phyloP scores from a whole-genome alignment of 2,113 vertebrate genomes.

The Meleagris gallopavo region DNA sequence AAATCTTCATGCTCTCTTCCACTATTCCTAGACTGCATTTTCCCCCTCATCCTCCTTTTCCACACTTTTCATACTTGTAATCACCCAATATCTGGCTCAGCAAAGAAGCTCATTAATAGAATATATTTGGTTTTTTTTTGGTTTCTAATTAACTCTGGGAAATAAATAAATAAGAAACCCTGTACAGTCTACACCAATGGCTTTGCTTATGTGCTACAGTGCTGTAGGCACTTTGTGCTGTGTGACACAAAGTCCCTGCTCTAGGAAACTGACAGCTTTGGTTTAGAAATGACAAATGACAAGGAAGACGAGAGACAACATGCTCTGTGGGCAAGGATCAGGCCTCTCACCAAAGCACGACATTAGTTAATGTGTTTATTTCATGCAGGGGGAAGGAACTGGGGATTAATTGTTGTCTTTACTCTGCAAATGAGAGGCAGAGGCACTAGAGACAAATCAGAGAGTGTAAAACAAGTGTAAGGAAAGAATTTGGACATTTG shows the following conservation, averaged over 20 bases:
- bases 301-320: not conserved
- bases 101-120: not conserved
- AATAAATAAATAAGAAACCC: not conserved
- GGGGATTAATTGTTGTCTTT: not conserved
- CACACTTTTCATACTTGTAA: not conserved
- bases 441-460: not conserved
- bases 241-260: not conserved
- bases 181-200: not conserved
- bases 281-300: not conserved
- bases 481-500: not conserved
- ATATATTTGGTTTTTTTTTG: not conserved
- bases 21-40: not conserved
- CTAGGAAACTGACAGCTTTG: not conserved
- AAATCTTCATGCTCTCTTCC: not conserved
- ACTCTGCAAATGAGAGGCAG: not conserved
- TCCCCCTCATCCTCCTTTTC: not conserved
- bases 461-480: not conserved
- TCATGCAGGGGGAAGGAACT: not conserved
- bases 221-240: not conserved
- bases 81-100: not conserved
- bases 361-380: not conserved
- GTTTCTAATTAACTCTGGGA: not conserved
- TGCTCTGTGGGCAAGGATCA: not conserved
- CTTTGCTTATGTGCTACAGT: not conserved
- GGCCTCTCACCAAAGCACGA: not conserved